Evolutionary conservation across 2,797 vertebrate species (phyloP), one percentile per base, ranked within the genome.

Genomic region (Otus scops): DNA sequence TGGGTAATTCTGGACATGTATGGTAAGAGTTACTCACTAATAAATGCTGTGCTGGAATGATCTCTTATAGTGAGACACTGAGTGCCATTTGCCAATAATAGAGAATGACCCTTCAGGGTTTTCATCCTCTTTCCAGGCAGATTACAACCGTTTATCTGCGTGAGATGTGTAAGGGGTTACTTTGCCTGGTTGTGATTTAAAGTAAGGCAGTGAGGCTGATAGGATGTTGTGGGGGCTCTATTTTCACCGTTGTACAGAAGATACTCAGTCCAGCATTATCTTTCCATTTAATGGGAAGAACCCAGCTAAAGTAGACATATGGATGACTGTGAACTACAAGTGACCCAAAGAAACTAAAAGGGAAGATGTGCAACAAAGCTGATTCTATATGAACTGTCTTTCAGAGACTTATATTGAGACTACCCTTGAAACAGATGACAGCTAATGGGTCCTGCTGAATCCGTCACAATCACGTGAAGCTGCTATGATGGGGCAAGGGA

Each of bases 221-320:
- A 67, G 76, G 64, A 38, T 0, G 0, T 14, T 41, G 38, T 23
- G 61, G 10, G 16, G 38, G 23, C 22, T 70, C 32, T 79, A 0
- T 59, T 50, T 56, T 30, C 68, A 75, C 68, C 41, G 13, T 38
- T 4, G 0, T 43, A 43, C 65, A 70, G 73, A 84, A 78, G 51
- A 85, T 45, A 70, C 43, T 60, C 56, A 61, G 8, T 73, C 63
- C 78, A 85, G 41, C 69, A 28, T 43, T 87, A 50, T 32, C 56
- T 5, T 73, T 36, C 34, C n/a, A 12, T 82, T 36, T 61, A 39
- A 24, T 43, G 47, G 71, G 50, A 38, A 69, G 19, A 75, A 73
- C 12, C 2, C 0, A 1, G 36, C 68, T 67, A 43, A 68, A 56
- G 16, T 3, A 75, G 39, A 82, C 63, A 7, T 65, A 24, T n/a